Evolutionary conservation across 2,797 vertebrate genomes (phyloP), one percentile per base, ranked within the genome.

Genomic region (Cuculus canorus): DNA sequence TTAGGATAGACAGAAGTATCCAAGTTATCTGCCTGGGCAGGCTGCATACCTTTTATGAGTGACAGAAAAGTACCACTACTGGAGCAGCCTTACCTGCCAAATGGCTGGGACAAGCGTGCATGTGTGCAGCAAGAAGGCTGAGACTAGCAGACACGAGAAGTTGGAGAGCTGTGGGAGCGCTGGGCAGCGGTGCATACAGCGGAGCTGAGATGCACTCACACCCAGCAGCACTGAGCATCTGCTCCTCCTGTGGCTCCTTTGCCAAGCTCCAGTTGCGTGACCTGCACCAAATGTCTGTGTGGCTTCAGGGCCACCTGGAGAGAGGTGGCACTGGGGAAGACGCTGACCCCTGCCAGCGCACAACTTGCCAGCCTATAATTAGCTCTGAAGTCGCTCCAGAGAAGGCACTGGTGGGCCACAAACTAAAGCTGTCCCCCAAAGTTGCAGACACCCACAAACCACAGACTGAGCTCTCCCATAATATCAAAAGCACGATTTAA

Each of bases 101-200:
- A 47, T 0, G 3, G 16, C 56, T 72, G 43, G 32, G 47, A 19
- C 0, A 1, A 65, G 66, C 0, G 0, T 16, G 39, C 73, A 28
- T 3, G 14, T 60, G 50, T 54, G 41, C 19, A 30, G 13, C 17
- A 45, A 32, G 47, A 28, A 63, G 43, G 30, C 52, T 59, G n/a
- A 86, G 86, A 37, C 21, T 76, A 65, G 66, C 63, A 76, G 37
- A 37, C 35, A 13, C 0, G 11, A 39, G 7, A 21, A 9, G 32
- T 10, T 13, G 30, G 30, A n/a, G 21, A 14, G 7, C 9, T 1
- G 1, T 4, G n/a, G 33, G 9, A 25, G 24, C 0, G 0, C 19
- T 65, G 72, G 45, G 50, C n/a, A 65, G 7, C 48, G 48, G 27
- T 23, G 43, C 24, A 4, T 1, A 1, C 21, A 33, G 32, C 61